Evolutionary conservation across 2,888 invertebrate species (phyloP), one percentile per base, ranked within the genome.

Genomic region (Drosophila paramelanica): DNA sequence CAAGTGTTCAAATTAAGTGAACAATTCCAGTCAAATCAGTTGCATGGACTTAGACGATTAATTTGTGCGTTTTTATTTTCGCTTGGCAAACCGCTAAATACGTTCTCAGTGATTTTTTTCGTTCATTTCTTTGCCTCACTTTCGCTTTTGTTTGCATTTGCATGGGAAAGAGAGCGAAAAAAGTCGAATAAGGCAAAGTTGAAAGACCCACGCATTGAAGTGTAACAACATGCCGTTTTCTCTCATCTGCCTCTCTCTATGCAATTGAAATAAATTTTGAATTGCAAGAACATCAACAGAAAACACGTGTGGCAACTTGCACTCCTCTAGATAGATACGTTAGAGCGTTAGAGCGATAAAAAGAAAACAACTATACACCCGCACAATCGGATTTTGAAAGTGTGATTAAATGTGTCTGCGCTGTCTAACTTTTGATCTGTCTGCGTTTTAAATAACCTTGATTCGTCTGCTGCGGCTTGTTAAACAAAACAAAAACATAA

Each of bases 131-230:
- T 36, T 36, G 36, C 4, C 4, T 56, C 43, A 65, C 47, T 74
- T 73, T 79, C 64, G 79, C 61, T 69, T 75, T 66, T 81, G 50
- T 60, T 74, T 65, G 49, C 50, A 27, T 43, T 74, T 65, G 49
- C 50, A 27, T 43, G 59, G 39, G 14, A 20, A 31, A 45, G 38
- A 55, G 27, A 43, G 41, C 6, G 36, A 38, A 47, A 43, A 27
- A 38, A 58, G 43, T 42, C 20, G 10, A 14, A 33, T 13, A 33
- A 45, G 31, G 31, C 39, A 36, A 50, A 59, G 23, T 41, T 31
- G 31, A 47, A 62, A 75, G 43, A 49, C n/a, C 25, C 8, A 51
- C 41, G 43, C 56, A 53, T 41, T 31, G 10, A 53, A 60, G 20
- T 55, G 52, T 23, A 23, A 25, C 27, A 43, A 36, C 11, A 41